phyloP scores from a whole-genome alignment of 1,140 invertebrate species.

The Achroia grisella region DNA sequence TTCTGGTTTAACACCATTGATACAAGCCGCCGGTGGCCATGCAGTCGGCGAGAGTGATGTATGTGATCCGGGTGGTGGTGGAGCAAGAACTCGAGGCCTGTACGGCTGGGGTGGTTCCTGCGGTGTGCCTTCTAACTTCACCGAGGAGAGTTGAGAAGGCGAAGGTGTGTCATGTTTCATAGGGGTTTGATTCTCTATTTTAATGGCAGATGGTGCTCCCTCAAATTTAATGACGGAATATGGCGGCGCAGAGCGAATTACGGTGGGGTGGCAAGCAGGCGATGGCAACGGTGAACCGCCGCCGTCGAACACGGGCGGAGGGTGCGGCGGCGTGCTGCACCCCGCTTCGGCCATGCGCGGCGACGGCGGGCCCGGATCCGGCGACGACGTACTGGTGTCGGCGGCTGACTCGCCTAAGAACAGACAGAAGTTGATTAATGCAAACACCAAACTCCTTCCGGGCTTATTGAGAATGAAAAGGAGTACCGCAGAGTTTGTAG shows the following conservation, averaged over 20 bases:
- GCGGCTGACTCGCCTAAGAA: conserved; percentile 88
- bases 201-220: conserved; percentile 38
- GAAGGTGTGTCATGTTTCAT: conserved; percentile 36
- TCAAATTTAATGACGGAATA: conserved; percentile 72
- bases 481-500: conserved; percentile 51
- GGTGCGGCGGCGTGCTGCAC: conserved; percentile 66
- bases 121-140: conserved; percentile 50
- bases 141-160: conserved; percentile 38
- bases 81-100: conserved; percentile 42
- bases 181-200: conserved; percentile 30
- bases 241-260: conserved; percentile 73
- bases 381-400: conserved; percentile 91
- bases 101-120: conserved; percentile 52
- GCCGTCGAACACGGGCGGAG: conserved; percentile 69
- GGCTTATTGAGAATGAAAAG: conserved; percentile 33
- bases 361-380: conserved; percentile 86
- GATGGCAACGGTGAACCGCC: conserved; percentile 69
- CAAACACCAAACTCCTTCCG: conserved; percentile 21
- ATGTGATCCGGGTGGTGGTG: conserved; percentile 44
- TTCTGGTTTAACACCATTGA: conserved; percentile 85
- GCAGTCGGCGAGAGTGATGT: conserved; percentile 60
- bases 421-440: conserved; percentile 31
- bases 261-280: conserved; percentile 62
- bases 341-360: conserved; percentile 79
- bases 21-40: conserved; percentile 78